Evolutionary conservation across 2,888 invertebrate genomes (phyloP).

Genomic region (Flexamia atlantica): DNA sequence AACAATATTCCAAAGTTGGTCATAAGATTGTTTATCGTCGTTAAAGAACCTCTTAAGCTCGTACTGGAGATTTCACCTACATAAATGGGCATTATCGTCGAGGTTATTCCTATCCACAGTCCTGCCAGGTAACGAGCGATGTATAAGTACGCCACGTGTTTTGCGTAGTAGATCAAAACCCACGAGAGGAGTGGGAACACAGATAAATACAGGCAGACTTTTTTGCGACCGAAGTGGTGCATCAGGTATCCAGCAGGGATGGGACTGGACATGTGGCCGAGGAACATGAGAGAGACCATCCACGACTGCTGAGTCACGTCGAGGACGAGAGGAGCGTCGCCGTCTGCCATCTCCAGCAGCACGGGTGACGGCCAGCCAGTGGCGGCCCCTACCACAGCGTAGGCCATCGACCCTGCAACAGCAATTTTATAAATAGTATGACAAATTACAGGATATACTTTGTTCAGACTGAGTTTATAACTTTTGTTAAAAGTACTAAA

Average conservation of each 20-base stretch:
- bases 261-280: constrained; percentile 69
- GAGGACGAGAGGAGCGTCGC: constrained; percentile 65
- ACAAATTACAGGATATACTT: no score
- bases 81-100: constrained; percentile 70
- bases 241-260: constrained; percentile 69
- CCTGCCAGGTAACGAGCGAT: constrained; percentile 69
- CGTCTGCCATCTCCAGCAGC: constrained; percentile 62
- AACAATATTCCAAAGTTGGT: constrained; percentile 68
- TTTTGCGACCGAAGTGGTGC: constrained; percentile 67
- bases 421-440: no score
- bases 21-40: constrained; percentile 69
- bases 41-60: constrained; percentile 69
- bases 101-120: constrained; percentile 69
- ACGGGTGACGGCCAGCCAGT: constrained; percentile 68
- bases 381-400: constrained; percentile 62
- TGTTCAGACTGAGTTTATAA: no score
- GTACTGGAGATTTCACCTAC: constrained; percentile 70
- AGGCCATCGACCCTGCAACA: constrained; percentile 31
- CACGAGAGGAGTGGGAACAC: constrained; percentile 67
- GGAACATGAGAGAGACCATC: constrained; percentile 69
- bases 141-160: constrained; percentile 65
- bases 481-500: no score
- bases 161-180: constrained; percentile 67
- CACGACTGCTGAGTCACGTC: constrained; percentile 67
- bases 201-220: constrained; percentile 66